Conservation (phyloP, 2,888 invertebrate genomes). For the Xestia xanthographa region DNA sequence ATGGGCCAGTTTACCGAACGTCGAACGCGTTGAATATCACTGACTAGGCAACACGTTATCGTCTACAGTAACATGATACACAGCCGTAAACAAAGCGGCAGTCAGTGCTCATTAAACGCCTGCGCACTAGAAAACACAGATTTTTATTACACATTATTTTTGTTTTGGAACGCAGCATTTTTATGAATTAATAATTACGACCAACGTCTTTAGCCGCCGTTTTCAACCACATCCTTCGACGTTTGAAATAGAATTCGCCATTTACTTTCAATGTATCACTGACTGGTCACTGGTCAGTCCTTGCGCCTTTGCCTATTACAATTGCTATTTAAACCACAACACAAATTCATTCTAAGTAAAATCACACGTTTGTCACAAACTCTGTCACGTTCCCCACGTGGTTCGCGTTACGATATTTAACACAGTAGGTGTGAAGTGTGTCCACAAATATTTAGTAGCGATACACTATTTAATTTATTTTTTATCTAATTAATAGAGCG, state of each 20-base stretch:
- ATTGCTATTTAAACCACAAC: conserved; percentile 45
- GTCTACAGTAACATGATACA: conserved; percentile 75
- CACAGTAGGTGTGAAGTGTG: conserved; percentile 48
- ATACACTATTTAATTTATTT: conserved; percentile 45
- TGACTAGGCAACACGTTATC: conserved; percentile 77
- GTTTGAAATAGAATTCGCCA: conserved; percentile 2
- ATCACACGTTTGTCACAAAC: conserved; percentile 50
- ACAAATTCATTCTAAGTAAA: conserved; percentile 53
- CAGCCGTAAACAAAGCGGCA: conserved; percentile 77
- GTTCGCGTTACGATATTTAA: conserved; percentile 39
- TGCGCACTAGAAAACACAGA: conserved; percentile 67
- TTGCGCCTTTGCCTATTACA: neutral
- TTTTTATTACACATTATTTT: conserved; percentile 46
- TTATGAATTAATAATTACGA: neutral
- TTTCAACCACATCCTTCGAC: conserved; percentile 9
- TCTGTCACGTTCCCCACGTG: conserved; percentile 60
- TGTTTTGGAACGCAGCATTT: conserved; percentile 36
- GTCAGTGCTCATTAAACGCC: conserved; percentile 71
- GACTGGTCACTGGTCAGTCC: neutral
- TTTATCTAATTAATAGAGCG: conserved; percentile 65
- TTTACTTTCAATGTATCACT: conserved; percentile 5
- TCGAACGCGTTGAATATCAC: conserved; percentile 63
- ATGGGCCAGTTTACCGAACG: conserved; percentile 36
- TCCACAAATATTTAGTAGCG: conserved; percentile 52
- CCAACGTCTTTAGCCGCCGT: neutral